A percentile compares a stretch with the other conserved stretches of the same genome.
phyloP scores from a whole-genome alignment of 2,797 vertebrate genomes.

The Sebastes trivittatus region DNA sequence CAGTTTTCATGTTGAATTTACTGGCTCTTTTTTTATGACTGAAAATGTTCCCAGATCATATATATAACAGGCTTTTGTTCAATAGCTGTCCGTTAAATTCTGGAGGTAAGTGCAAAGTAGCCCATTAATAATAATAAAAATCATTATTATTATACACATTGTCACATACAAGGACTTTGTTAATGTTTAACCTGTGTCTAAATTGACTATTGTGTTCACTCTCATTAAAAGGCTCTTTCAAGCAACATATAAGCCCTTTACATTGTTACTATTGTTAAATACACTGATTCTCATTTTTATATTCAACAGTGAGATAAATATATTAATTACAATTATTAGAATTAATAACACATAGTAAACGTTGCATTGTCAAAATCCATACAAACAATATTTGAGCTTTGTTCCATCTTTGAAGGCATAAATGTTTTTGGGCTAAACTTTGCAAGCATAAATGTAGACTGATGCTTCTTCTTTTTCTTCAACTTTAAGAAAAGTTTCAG shows the following conservation, averaged over 20 bases:
- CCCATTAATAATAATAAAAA: not conserved
- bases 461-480: not conserved
- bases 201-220: not conserved
- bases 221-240: conserved; percentile 8
- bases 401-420: not conserved
- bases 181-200: conserved; percentile 34
- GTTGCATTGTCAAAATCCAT: not conserved
- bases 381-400: not conserved
- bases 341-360: not conserved
- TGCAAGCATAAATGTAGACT: not conserved
- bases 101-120: conserved; percentile 37
- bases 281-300: not conserved
- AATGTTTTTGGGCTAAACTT: not conserved
- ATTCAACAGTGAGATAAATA: not conserved
- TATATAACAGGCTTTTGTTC: not conserved
- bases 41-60: not conserved
- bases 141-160: not conserved
- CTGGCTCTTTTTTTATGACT: conserved; percentile 19
- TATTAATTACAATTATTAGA: not conserved
- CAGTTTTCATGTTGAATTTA: conserved; percentile 2
- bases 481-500: not conserved
- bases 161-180: not conserved
- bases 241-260: not conserved
- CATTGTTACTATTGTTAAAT: not conserved
- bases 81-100: not conserved